Evolutionary conservation across 1,140 invertebrate species (phyloP), one percentile per base, ranked within the genome.

Genomic region (Pseudomyrmex cubaensis): DNA sequence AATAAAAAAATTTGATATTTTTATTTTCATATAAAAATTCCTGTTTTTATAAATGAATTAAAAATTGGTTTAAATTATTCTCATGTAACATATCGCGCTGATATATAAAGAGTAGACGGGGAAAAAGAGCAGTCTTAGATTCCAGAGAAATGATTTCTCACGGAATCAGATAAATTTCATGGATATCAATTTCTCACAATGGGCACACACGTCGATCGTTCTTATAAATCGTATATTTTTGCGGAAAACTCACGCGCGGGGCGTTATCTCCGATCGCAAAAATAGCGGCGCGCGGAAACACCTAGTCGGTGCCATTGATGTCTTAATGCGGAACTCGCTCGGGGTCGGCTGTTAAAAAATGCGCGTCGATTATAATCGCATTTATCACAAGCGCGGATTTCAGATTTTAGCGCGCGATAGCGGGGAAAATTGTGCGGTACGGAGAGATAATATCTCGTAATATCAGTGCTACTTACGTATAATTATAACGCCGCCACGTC

Each of bases 261-360:
- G 1, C 63, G 76, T 57, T 78, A 78, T 69, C 76, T 57, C 46
- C 10, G 20, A 70, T 70, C 52, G 35, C 35, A 13, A 56, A 59
- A 57, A 48, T 70, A 57, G 22, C 59, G 3, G 0, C 70, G 9
- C 8, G n/a, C n/a, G 35, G 52, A 48, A 78, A 78, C 64, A 57
- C 54, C n/a, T 78, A 78, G 76, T 78, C 76, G 64, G 76, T 25
- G 13, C 20, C 52, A 78, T 78, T 78, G 76, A 78, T 78, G 64
- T 78, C 64, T 78, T 78, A 70, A 78, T 78, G 64, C 52, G 52
- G 54, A 77, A 78, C 64, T 57, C n/a, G 44, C 5, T 67, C 50
- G 13, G 54, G 22, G 54, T 20, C 35, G 35, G 62, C 52, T 46
- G 20, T 69, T 78, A 70, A 78, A 62, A 78, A 69, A 35, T 69